Conservation (phyloP, 2,797 vertebrate species). For the Crax fasciolata region DNA sequence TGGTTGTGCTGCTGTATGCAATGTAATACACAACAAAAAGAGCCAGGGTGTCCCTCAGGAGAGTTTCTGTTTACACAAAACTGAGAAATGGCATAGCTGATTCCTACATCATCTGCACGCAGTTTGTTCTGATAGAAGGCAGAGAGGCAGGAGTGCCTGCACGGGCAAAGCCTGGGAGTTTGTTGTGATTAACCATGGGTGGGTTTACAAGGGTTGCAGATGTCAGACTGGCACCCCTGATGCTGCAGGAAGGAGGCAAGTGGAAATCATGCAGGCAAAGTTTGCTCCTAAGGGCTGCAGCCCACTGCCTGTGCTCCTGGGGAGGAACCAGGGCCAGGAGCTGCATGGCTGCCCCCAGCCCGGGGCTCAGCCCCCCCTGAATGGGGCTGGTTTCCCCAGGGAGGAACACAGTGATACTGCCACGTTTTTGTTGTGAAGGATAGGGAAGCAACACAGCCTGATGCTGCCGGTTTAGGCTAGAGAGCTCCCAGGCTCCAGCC, state of each 20-base stretch:
- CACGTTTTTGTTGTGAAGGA: fast-evolving
- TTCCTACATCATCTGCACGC: background rate
- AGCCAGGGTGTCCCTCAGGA: background rate
- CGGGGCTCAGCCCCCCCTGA: fast-evolving
- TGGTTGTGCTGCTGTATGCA: background rate
- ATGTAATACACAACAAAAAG: background rate
- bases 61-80: background rate
- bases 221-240: background rate
- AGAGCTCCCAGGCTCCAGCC: background rate
- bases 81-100: background rate
- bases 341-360: background rate
- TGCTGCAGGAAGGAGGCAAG: background rate
- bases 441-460: fast-evolving
- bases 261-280: background rate
- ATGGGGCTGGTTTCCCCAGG: background rate
- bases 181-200: background rate
- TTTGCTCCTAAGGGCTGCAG: background rate
- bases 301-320: background rate
- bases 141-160: background rate
- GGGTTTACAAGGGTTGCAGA: background rate
- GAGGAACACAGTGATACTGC: background rate
- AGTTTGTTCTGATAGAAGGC: background rate
- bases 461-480: background rate
- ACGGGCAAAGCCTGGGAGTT: background rate
- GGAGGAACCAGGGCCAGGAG: background rate